Evolutionary conservation across 2,113 vertebrate species (phyloP), one percentile per base, ranked within the genome.

Genomic region (Semicossyphus pulcher): DNA sequence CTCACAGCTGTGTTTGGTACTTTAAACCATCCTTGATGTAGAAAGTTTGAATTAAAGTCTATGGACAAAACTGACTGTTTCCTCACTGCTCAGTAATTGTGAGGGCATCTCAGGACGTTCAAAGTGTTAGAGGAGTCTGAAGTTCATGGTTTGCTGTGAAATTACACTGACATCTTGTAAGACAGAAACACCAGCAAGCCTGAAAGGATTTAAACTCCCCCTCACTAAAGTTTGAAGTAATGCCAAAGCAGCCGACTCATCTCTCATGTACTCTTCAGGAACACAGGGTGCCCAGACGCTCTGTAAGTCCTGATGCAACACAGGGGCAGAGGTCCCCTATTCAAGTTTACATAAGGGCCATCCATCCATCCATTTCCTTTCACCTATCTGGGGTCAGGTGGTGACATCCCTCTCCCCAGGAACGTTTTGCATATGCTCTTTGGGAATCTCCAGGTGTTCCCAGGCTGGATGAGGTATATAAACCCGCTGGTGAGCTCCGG

Each of bases 81-180:
- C 7, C 16, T 29, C 10, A 49, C 4, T 25, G 11, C 20, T 47
- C 15, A 31, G 28, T 68, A 7, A 54, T 42, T 7, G 2, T 5
- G 36, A 48, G 12, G 36, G 12, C 16, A 31, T 36, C 12, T 58
- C 20, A 9, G 29, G 18, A 29, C n/a, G n/a, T 66, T 78, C 54
- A 49, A 41, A 47, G 69, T 48, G 20, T 51, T 44, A 10, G 34
- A 7, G 29, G 14, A 65, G 20, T 29, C 25, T 51, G 4, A 44
- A 31, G 51, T 70, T 74, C 36, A 39, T 15, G 8, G 26, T 52
- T 41, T 23, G 23, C 65, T 80, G 34, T 52, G n/a, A 70, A 69
- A 52, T 31, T 52, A 31, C n/a, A n/a, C 20, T 53, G 36, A 70
- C 65, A 53, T 23, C 14, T n/a, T n/a, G n/a, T n/a, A n/a, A n/a